Base-by-base conservation (phyloP, 1,140 invertebrate genomes). In the Cephus cinctus region DNA sequence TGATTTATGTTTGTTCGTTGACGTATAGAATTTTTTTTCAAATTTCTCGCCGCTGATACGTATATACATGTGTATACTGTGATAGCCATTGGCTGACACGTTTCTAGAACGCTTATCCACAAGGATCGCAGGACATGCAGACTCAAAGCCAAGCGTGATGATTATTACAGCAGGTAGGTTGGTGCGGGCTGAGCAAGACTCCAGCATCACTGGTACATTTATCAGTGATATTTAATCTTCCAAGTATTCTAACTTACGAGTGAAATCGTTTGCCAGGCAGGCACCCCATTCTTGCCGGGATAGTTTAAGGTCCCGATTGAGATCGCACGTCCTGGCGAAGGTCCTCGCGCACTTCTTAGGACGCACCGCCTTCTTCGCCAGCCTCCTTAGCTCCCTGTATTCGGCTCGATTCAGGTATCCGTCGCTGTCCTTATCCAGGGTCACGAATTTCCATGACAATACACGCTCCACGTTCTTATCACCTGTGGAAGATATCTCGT, bases 311-410 rank as follows among this genome's bases (percentile, higher is more conserved):
- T 96, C 88, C 27, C 78, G 78, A 71, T 94, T 85, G 23, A 84
- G 76, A 73, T 96, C 93, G 75, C 94, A 96, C 50, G 85, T 84
- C 42, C 86, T 83, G 2, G 89, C 84, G 77, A 96, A 96, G n/a
- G 83, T 86, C 54, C 89, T 86, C 41, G 92, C 90, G 74, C 94
- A 96, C 49, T 87, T 82, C 69, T 88, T 88, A 6, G 94, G 94
- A 57, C 88, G 87, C 14, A 96, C 88, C 16, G 89, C 85, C 73
- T 91, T 90, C 65, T 87, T 90, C 1, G 94, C 87, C 19, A 95
- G 80, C 51, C 86, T 79, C 44, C 86, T 82, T 4, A 96, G 75
- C 47, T 88, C 87, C 52, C 84, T 80, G 59, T 93, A 90, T 68
- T 97, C 94, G 23, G 81, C 79, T 54, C 84, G 84, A 59, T 90